phyloP scores from a whole-genome alignment of 2,888 invertebrate genomes.

The Ptilodon capucinus region DNA sequence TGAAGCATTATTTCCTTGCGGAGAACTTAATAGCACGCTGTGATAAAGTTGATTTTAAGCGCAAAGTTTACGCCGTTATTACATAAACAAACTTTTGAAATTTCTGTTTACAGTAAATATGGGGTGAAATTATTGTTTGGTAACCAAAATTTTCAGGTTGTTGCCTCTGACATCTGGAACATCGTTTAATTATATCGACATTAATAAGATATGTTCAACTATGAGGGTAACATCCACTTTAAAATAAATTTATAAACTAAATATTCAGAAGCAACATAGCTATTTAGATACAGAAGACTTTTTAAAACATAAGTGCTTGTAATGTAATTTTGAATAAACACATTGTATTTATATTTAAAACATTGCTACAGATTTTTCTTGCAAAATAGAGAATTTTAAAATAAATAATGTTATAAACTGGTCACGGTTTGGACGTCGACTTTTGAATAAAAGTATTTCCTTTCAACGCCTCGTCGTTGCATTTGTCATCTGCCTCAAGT shows the following conservation, averaged over 20 bases:
- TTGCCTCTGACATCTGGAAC: too few relatives aligned
- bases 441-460: neutral
- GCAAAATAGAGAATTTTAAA: neutral
- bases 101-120: neutral
- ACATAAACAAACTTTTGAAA: slow-evolving; percentile 24
- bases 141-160: neutral
- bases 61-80: slow-evolving; percentile 17
- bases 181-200: too few relatives aligned
- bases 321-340: too few relatives aligned
- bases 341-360: too few relatives aligned
- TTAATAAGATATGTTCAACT: too few relatives aligned
- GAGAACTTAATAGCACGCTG: slow-evolving; percentile 53
- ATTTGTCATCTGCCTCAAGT: slow-evolving; percentile 27
- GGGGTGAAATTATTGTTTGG: neutral
- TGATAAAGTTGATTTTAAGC: slow-evolving; percentile 46
- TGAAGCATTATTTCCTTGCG: slow-evolving; percentile 57
- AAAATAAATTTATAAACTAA: too few relatives aligned
- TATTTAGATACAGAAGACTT: too few relatives aligned
- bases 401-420: neutral
- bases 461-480: slow-evolving; percentile 19
- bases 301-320: too few relatives aligned
- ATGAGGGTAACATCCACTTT: too few relatives aligned
- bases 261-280: too few relatives aligned
- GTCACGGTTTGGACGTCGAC: neutral
- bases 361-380: too few relatives aligned